Base-by-base conservation (phyloP, 1,140 invertebrate species). In the Solenopsis invicta region DNA sequence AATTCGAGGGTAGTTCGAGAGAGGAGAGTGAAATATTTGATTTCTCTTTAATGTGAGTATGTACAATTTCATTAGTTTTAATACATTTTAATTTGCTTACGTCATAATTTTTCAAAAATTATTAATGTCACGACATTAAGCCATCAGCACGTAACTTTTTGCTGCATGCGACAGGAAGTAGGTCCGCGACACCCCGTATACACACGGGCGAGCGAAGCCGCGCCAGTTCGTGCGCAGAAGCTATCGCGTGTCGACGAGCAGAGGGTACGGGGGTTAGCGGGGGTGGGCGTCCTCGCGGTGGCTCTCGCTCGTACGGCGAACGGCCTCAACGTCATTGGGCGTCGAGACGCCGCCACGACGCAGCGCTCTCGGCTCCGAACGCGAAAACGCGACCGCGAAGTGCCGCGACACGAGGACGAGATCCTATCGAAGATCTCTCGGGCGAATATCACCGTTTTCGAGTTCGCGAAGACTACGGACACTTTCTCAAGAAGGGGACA, bases 341-440 rank as follows among this genome's bases (percentile, higher is more conserved):
- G 93, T 94, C 91, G 91, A 89, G 92, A 92, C 94, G 92, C 91
- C 92, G 91, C 89, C 90, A 92, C 90, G 92, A 91, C 92, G 92
- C 89, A 90, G 92, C 87, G 89, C 80, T 90, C 91, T 91, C 89
- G 85, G 41, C 84, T 85, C 71, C 69, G 50, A 87, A 81, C 88
- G 67, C 62, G 87, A 62, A 66, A 64, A 71, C 87, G 88, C 74
- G 85, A 81, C 54, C 85, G 88, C 78, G 45, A 87, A 90, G 88
- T 90, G 88, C 74, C 77, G 88, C 41, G 74, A 75, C 88, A 89
- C 88, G 88, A 90, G 84, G 88, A 80, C 87, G 64, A 59, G 77
- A 69, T 80, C 64, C 45, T 61, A 37, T 48, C 18, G 18, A 0
- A 21, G 37, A 54, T 59, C 18, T 54, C 24, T 59, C 67, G 67